Evolutionary conservation across 2,797 vertebrate species (phyloP), one percentile per base, ranked within the genome.

Genomic region (Sitta carolinensis): DNA sequence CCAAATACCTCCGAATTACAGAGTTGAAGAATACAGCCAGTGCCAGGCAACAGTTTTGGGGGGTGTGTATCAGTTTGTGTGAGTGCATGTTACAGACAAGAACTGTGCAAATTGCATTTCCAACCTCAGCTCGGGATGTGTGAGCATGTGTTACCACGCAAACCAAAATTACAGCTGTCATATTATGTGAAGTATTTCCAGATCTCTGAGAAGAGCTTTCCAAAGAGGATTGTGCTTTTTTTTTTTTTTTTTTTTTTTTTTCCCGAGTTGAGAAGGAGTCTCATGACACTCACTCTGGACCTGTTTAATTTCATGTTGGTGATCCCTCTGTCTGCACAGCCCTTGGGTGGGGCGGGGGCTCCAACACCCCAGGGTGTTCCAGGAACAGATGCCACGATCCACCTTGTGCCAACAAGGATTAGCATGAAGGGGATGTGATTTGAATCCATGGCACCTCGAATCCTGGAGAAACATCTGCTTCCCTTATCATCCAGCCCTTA

Each of bases 401-500:
- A 95, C 80, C 93, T 84, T 68, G 69, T 96, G 87, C 94, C 92
- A 93, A 36, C 85, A 90, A 95, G 84, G 91, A 96, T 94, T 94
- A 96, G 87, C 81, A 57, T 95, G 94, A 96, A 89, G 93, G 84
- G 61, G 48, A 93, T 96, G 93, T 94, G 72, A 96, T 92, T 57
- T 95, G 91, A 96, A 95, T 94, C 92, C 80, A 81, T 10, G 80
- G 82, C 85, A 94, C 72, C 79, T 94, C 77, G 23, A 75, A 95
- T 93, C 52, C 72, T 89, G 82, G 23, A 90, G 81, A 94, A 96
- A 97, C 93, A 94, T 95, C 88, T 92, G 79, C 82, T 96, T 96
- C 79, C 72, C 38, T 84, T 82, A 64, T 26, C 91, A 58, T 16
- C 70, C 29, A 68, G 48, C 77, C 76, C 68, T 87, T 17, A 12